phyloP scores from a whole-genome alignment of 2,888 invertebrate genomes.

The Gisinianus flammeolus region DNA sequence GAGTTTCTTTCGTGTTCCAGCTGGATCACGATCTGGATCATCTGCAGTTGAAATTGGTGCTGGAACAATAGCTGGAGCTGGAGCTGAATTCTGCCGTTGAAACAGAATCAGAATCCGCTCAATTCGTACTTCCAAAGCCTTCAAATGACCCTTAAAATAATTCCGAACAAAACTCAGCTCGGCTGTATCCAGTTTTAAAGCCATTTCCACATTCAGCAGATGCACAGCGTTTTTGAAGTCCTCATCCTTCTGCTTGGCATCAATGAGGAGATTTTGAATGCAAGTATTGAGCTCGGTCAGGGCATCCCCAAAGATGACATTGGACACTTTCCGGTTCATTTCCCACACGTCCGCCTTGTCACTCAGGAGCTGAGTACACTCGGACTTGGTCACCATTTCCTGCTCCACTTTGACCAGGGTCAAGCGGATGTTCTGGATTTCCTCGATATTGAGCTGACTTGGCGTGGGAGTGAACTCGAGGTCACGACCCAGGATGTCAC shows the following conservation, averaged over 20 bases:
- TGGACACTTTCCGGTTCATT: conserved; percentile 55
- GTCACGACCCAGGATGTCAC: too few species aligned
- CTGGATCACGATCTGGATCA: conserved; percentile 53
- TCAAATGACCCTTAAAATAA: too few species aligned
- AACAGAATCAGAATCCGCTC: too few species aligned
- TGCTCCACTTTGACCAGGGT: conserved; percentile 45
- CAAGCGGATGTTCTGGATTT: conserved; percentile 42
- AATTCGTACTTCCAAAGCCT: too few species aligned
- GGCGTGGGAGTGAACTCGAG: too few species aligned
- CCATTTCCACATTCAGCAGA: too few species aligned
- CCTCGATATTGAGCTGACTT: background rate
- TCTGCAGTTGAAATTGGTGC: too few species aligned
- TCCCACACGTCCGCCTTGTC: conserved; percentile 57
- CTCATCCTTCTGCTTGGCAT: conserved; percentile 55
- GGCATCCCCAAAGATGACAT: conserved; percentile 56
- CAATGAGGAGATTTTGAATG: conserved; percentile 54
- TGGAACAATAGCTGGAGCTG: too few species aligned
- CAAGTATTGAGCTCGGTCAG: conserved; percentile 52
- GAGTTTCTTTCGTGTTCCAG: conserved; percentile 56
- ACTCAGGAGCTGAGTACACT: conserved; percentile 52
- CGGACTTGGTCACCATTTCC: conserved; percentile 54
- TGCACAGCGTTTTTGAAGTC: conserved; percentile 48
- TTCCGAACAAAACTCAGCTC: too few species aligned
- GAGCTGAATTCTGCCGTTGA: too few species aligned
- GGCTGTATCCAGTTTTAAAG: too few species aligned